Evolutionary conservation across 2,113 vertebrate species (phyloP).

Genomic region (Notiomystis cincta): DNA sequence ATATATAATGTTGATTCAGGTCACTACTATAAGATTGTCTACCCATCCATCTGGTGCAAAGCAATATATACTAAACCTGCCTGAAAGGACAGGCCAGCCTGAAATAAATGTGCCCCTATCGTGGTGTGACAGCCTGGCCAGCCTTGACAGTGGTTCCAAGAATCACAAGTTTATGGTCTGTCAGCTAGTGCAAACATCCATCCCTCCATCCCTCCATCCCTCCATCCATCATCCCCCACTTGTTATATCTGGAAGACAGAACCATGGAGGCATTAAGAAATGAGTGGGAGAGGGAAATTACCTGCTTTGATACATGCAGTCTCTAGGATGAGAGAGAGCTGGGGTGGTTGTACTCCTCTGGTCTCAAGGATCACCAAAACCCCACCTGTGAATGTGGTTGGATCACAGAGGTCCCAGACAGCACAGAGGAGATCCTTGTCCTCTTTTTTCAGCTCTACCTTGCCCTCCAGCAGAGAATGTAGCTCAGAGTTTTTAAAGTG

Average conservation of each 20-base stretch:
- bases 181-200: background rate
- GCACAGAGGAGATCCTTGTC: background rate
- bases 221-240: background rate
- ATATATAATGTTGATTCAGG: background rate
- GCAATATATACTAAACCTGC: background rate
- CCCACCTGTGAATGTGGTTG: fast-evolving
- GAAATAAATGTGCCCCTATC: background rate
- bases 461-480: background rate
- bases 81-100: background rate
- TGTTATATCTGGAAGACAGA: background rate
- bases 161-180: background rate
- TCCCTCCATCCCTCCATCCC: background rate
- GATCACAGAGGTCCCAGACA: background rate
- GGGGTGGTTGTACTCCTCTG: background rate
- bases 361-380: background rate
- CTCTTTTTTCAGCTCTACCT: background rate
- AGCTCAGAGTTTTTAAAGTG: background rate
- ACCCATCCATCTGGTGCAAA: background rate
- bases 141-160: background rate
- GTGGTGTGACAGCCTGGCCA: background rate
- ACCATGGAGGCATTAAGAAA: background rate
- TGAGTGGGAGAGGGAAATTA: background rate
- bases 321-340: background rate
- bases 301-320: background rate
- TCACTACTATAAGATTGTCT: background rate